Evolutionary conservation across 1,140 invertebrate genomes (phyloP).

Genomic region (Halesus radiatus): DNA sequence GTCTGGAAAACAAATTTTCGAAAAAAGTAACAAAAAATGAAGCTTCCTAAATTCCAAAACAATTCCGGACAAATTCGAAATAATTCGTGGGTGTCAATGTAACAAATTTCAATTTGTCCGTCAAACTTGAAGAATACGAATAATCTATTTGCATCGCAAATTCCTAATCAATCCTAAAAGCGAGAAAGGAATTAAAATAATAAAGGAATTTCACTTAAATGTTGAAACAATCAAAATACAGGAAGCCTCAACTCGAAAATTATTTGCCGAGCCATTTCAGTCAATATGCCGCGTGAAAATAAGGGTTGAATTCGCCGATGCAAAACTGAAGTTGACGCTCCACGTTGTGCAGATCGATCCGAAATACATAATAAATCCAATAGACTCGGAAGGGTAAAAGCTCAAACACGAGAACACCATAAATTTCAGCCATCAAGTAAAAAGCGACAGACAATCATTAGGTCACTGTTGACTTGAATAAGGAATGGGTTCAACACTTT

Average conservation of each 20-base stretch:
- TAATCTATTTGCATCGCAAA: not conserved
- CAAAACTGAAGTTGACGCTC: not conserved
- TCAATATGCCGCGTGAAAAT: not conserved
- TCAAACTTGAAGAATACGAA: not conserved
- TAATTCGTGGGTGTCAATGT: not conserved
- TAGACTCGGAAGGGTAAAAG: not conserved
- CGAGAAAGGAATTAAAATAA: not conserved
- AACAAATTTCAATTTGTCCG: not conserved
- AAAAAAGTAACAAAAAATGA: too few relatives aligned
- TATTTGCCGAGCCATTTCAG: not conserved
- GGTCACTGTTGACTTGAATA: not conserved
- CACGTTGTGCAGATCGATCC: not conserved
- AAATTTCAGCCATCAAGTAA: not conserved
- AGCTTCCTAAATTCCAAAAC: too few relatives aligned
- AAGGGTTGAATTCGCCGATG: not conserved
- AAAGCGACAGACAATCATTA: not conserved
- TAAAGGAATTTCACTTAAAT: not conserved
- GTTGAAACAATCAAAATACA: not conserved
- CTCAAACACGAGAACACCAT: not conserved
- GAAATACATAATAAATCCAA: not conserved
- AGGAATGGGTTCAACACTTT: not conserved
- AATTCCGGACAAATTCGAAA: not conserved
- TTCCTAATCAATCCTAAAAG: not conserved
- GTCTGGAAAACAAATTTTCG: too few relatives aligned
- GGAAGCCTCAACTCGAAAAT: not conserved